Conservation (phyloP, 2,888 invertebrate genomes). For the Hirtodrosophila histrioides region DNA sequence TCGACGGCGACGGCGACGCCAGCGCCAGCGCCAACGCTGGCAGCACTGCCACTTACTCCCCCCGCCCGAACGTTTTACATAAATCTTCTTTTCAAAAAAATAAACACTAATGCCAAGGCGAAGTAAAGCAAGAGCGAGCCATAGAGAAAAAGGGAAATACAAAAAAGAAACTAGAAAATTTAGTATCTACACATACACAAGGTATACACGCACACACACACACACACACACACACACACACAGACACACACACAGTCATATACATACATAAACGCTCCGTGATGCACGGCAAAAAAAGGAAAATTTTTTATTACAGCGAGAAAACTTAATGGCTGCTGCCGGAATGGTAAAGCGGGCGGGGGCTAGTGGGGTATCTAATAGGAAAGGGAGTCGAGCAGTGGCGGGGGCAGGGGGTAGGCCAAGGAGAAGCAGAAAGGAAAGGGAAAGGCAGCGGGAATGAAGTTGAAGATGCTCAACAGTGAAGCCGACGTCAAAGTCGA, state of each 20-base stretch:
- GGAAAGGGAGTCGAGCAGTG: slow-evolving; percentile 21
- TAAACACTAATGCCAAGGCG: slow-evolving; percentile 82
- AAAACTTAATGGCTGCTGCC: slow-evolving; percentile 83
- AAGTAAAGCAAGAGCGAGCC: slow-evolving; percentile 36
- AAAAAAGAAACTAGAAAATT: slow-evolving; percentile 78
- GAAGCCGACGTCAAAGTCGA: slow-evolving; percentile 41
- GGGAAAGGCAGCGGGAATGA: slow-evolving; percentile 13
- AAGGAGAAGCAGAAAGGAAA: neutral
- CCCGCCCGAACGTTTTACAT: slow-evolving; percentile 78
- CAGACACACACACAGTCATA: slow-evolving; percentile 40
- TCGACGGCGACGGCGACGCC: slow-evolving; percentile 34
- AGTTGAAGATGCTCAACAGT: slow-evolving; percentile 46
- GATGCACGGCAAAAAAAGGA: slow-evolving; percentile 68
- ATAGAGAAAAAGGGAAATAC: slow-evolving; percentile 53
- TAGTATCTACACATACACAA: slow-evolving; percentile 75
- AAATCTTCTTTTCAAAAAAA: slow-evolving; percentile 84
- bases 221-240: slow-evolving; percentile 33
- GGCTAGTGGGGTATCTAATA: slow-evolving; percentile 14
- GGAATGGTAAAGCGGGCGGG: slow-evolving; percentile 45
- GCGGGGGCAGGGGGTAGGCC: slow-evolving; percentile 1
- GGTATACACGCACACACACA: slow-evolving; percentile 18
- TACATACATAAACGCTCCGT: slow-evolving; percentile 32
- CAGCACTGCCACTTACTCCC: slow-evolving; percentile 27
- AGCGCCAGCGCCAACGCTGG: slow-evolving; percentile 35
- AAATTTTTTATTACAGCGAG: slow-evolving; percentile 83